Evolutionary conservation across 2,888 invertebrate species (phyloP).

Genomic region (Julus scandinavius): DNA sequence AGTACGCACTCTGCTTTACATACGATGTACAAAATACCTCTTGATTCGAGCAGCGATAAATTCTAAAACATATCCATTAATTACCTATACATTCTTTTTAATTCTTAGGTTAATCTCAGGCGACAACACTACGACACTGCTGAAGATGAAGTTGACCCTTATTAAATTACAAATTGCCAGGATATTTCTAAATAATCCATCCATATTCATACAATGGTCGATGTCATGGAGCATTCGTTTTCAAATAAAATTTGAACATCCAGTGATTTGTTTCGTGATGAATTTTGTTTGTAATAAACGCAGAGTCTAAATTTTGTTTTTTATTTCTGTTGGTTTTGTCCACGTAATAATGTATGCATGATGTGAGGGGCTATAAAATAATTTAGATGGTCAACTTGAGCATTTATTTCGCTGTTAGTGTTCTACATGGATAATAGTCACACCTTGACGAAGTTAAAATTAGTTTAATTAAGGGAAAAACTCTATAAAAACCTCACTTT

Average conservation of each 20-base stretch:
- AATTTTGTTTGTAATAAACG: not conserved
- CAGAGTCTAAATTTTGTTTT: not conserved
- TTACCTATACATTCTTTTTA: not conserved
- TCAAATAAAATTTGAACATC: not conserved
- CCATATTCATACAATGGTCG: not conserved
- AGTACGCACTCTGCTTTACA: not conserved
- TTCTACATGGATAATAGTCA: too few species aligned
- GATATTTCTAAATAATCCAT: not conserved
- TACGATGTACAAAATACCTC: not conserved
- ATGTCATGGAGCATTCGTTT: not conserved
- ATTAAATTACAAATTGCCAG: not conserved
- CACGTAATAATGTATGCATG: not conserved
- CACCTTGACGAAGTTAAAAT: too few species aligned
- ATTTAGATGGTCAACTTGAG: not conserved
- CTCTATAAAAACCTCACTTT: too few species aligned
- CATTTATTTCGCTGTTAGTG: too few species aligned
- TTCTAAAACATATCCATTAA: not conserved
- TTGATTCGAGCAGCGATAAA: too few species aligned
- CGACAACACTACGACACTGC: not conserved
- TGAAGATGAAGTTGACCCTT: not conserved
- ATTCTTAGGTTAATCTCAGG: not conserved
- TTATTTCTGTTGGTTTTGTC: not conserved
- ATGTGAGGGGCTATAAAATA: not conserved
- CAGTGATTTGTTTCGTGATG: not conserved
- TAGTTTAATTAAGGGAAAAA: too few species aligned